Percentiles rank a stretch among this genome's conserved stretches.
phyloP scores from a whole-genome alignment of 2,888 invertebrate species.

The Brachynemurus nebulosus region DNA sequence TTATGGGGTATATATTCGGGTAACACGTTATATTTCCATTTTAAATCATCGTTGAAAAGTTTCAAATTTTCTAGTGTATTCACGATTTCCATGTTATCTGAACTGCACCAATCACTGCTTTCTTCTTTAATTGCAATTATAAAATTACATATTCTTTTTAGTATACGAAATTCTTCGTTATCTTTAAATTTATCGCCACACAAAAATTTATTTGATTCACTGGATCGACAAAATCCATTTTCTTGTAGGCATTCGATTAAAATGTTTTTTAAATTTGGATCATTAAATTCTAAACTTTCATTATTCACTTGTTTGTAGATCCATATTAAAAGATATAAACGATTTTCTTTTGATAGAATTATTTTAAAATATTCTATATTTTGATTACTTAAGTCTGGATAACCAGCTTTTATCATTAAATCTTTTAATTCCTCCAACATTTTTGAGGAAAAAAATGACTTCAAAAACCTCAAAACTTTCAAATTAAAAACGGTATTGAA shows the following conservation, averaged over 20 bases:
- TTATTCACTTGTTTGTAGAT: neutral
- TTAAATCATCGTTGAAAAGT: neutral
- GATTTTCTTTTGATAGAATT: neutral
- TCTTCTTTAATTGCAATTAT: neutral
- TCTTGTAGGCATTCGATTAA: no score
- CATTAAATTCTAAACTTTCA: neutral
- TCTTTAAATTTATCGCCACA: neutral
- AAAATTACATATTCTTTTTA: neutral
- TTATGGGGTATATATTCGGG: neutral
- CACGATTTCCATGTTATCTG: no score
- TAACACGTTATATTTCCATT: neutral
- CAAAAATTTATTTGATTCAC: neutral
- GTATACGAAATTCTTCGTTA: neutral
- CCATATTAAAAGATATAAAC: neutral
- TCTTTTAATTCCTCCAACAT: no score
- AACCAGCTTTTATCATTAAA: neutral
- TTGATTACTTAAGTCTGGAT: neutral
- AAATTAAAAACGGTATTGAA: no score
- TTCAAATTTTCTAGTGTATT: no score
- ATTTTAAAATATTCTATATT: neutral
- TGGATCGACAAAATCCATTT: neutral
- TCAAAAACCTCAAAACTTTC: no score
- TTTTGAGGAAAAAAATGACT: no score
- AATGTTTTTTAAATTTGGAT: neutral
- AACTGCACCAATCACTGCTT: no score